Percentiles rank a stretch among this genome's conserved stretches.
These are phyloP conservation scores for Delphinus delphis DNA, from an alignment of 2,113 vertebrate genomes.

Conservation along the genomic window DNA sequence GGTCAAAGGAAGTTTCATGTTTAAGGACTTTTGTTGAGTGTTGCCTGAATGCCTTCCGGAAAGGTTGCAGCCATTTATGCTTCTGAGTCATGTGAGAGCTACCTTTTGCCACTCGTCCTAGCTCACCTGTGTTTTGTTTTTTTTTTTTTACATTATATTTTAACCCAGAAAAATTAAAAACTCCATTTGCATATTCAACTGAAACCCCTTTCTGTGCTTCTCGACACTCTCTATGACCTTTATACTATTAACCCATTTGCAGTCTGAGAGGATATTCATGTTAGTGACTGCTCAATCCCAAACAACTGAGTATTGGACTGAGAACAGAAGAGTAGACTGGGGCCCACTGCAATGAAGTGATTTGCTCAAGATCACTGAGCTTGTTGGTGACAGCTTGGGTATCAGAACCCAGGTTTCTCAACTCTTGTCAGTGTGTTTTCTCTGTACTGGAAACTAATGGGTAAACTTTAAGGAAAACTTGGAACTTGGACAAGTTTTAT, in stretches of 20 bases:
- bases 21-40: background rate
- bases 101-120: background rate
- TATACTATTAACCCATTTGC: background rate
- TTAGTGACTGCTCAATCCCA: background rate
- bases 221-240: background rate
- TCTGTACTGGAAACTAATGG: background rate
- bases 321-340: background rate
- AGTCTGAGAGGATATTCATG: background rate
- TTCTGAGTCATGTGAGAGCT: background rate
- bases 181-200: background rate
- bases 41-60: background rate
- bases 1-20: background rate
- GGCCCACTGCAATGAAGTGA: background rate
- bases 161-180: background rate
- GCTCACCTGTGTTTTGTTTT: background rate
- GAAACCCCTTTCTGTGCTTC: background rate
- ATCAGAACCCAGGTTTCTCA: background rate
- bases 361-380: background rate
- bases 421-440: background rate
- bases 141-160: background rate
- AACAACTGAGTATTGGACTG: background rate
- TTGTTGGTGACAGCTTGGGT: background rate
- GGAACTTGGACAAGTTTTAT: background rate
- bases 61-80: background rate
- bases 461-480: background rate